phyloP scores from a whole-genome alignment of 1,140 invertebrate genomes.

The Grapholita molesta region DNA sequence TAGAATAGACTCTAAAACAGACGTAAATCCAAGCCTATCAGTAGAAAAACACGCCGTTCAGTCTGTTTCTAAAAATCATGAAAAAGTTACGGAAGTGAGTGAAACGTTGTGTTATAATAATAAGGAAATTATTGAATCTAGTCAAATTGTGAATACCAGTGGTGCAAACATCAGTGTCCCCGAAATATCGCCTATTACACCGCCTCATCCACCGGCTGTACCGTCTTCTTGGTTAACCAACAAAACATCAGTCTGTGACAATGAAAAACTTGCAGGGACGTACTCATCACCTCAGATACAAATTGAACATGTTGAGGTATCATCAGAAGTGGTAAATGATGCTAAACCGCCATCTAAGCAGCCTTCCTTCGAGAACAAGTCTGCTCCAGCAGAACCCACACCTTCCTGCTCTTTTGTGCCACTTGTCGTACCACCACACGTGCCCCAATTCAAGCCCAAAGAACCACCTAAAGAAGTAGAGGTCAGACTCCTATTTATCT shows the following conservation, averaged over 20 bases:
- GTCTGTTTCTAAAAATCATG: not conserved
- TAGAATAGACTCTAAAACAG: conserved; percentile 23
- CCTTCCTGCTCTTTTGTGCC: conserved; percentile 58
- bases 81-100: conserved; percentile 18
- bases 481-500: conserved; percentile 51
- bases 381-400: conserved; percentile 40
- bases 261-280: conserved; percentile 24
- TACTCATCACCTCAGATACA: conserved; percentile 43
- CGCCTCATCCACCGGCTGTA: conserved; percentile 57
- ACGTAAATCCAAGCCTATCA: not conserved
- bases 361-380: conserved; percentile 23
- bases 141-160: conserved; percentile 1
- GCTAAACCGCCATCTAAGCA: conserved; percentile 33
- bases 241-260: conserved; percentile 20
- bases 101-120: not conserved
- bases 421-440: conserved; percentile 28
- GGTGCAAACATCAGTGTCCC: not conserved
- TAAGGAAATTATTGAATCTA: not conserved
- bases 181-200: conserved; percentile 13
- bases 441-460: conserved; percentile 51
- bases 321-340: conserved; percentile 33
- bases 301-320: conserved; percentile 49
- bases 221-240: conserved; percentile 55
- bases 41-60: not conserved
- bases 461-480: conserved; percentile 68